These are phyloP conservation scores for Apamea epomidion DNA, from an alignment of 2,888 invertebrate species.

Conservation along the genomic window DNA sequence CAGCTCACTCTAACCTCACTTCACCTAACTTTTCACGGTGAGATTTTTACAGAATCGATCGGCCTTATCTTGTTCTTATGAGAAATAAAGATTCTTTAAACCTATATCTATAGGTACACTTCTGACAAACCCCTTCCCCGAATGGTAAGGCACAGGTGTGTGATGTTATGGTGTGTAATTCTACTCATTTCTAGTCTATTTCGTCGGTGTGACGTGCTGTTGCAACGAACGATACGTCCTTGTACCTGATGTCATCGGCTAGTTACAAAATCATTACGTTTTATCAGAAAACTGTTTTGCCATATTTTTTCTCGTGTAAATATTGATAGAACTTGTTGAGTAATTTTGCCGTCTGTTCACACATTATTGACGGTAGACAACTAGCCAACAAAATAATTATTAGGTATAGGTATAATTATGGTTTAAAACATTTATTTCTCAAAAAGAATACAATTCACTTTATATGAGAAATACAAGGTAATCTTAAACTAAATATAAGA, in stretches of 20 bases:
- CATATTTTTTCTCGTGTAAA: conserved; percentile 35
- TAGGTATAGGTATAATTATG: no score
- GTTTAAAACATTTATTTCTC: no score
- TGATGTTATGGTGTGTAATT: background rate
- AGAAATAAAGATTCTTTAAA: no score
- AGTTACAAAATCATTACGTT: conserved; percentile 49
- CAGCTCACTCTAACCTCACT: no score
- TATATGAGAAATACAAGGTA: no score
- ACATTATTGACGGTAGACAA: background rate
- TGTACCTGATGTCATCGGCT: conserved; percentile 22
- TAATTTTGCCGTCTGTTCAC: conserved; percentile 17
- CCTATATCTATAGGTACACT: background rate
- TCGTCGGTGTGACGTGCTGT: conserved; percentile 10
- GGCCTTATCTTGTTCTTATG: no score
- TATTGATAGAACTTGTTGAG: conserved; percentile 40
- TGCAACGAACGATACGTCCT: conserved; percentile 21
- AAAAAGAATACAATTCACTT: no score
- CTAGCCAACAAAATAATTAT: background rate
- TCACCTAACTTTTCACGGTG: no score
- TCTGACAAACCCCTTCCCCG: background rate
- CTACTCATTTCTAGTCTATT: conserved; percentile 2
- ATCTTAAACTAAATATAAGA: no score
- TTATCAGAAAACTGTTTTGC: conserved; percentile 32
- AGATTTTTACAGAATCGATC: no score
- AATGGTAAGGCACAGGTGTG: background rate